Base-by-base conservation (phyloP, 2,888 invertebrate species). In the Argyresthia goedartella region DNA sequence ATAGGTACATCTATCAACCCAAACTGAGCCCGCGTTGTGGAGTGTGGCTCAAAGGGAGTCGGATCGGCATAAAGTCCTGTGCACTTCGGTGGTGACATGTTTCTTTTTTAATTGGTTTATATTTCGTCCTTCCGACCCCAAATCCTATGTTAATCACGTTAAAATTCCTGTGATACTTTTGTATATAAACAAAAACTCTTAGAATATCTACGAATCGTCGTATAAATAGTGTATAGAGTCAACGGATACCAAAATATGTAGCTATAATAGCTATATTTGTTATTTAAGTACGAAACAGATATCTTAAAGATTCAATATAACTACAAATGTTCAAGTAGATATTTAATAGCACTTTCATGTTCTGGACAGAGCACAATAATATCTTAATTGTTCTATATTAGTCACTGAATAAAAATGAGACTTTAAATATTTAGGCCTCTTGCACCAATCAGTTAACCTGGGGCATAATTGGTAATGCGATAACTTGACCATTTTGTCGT, bases 81-180 rank as follows among this genome's bases (percentile, higher is more conserved):
- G 25, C 3, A 6, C 25, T 25, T 25, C 6, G 25, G 25, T 25
- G 25, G 25, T 2, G 25, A 25, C 25, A 25, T 25, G 25, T 25
- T 25, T 4, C 25, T 4, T 25, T 25, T 4, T 6, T 25, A 25
- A 4, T 25, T 25, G 6, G 6, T 2, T 4, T 25, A 4, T 25
- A 6, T 25, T 25, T 25, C 2, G 6, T 4, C 25, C 3, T 25
- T n/a, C n/a, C n/a, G 25, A 25, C 25, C 25, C 25, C 6, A 25
- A 25, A 25, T n/a, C n/a, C n/a, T n/a, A n/a, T n/a, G 33, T 49
- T 51, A 35, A 39, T 47, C 54, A 54, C 63, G 68, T 58, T 62
- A 65, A 61, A 65, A 76, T 65, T 77, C 78, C 79, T 81, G 80
- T 81, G 80, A 81, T 81, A 78, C 72, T 76, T 75, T 71, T 76